These are phyloP conservation scores for Sesamia inferens DNA, from an alignment of 2,888 invertebrate genomes.

Conservation along the genomic window DNA sequence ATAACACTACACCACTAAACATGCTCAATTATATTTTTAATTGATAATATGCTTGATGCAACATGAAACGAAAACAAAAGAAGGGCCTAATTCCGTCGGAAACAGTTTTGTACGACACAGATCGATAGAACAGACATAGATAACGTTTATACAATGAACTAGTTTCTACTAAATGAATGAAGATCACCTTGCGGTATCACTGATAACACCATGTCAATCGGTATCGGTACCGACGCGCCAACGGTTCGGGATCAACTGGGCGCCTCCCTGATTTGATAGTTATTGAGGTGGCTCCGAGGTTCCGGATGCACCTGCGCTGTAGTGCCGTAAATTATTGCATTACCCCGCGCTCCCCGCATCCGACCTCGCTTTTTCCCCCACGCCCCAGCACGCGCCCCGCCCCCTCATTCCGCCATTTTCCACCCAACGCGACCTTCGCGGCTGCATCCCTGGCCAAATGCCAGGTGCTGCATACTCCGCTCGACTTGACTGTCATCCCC, in stretches of 20 bases:
- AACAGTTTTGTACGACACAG: conserved; percentile 9
- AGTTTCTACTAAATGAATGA: conserved; percentile 40
- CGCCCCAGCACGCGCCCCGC: conserved; percentile 35
- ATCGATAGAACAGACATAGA: conserved; percentile 35
- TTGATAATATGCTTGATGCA: conserved; percentile 14
- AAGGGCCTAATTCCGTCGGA: conserved; percentile 9
- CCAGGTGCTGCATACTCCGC: conserved; percentile 75
- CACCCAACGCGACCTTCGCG: conserved; percentile 77
- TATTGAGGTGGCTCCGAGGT: conserved; percentile 51
- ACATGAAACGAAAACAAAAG: conserved; percentile 24
- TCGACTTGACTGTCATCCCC: conserved; percentile 41
- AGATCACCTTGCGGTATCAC: conserved; percentile 62
- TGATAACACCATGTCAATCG: conserved; percentile 53
- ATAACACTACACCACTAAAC: conserved; percentile 20
- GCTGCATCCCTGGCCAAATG: conserved; percentile 84
- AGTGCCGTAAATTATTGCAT: conserved; percentile 76
- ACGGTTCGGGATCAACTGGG: conserved; percentile 43
- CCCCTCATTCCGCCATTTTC: conserved; percentile 54
- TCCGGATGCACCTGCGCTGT: conserved; percentile 84
- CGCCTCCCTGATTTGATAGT: conserved; percentile 57
- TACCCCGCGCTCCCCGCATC: conserved; percentile 60
- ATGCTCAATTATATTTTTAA: conserved; percentile 12
- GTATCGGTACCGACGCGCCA: conserved; percentile 23
- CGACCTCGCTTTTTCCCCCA: conserved; percentile 39
- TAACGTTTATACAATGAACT: conserved; percentile 47